phyloP scores from a whole-genome alignment of 2,888 invertebrate genomes.

The Apantesis nais region DNA sequence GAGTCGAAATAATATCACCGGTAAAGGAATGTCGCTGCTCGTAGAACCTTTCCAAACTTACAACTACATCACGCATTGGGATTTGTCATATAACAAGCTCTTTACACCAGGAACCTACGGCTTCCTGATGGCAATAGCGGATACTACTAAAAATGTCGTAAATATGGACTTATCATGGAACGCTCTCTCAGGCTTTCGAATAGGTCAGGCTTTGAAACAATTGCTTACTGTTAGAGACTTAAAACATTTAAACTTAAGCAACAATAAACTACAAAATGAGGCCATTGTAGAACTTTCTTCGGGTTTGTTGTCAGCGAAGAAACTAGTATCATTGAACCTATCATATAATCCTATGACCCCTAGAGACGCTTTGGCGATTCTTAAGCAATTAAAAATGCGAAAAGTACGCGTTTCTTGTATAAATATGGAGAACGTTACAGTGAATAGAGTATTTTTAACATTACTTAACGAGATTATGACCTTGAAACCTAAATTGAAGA shows the following conservation, averaged over 20 bases:
- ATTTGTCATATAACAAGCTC: conserved; percentile 71
- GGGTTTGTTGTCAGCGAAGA: conserved; percentile 54
- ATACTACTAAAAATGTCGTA: conserved; percentile 53
- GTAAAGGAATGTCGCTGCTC: conserved; percentile 54
- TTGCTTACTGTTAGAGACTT: conserved; percentile 55
- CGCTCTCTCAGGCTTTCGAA: conserved; percentile 51
- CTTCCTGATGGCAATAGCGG: conserved; percentile 55
- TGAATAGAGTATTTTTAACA: conserved; percentile 55
- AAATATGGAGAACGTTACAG: conserved; percentile 62
- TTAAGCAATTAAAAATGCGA: conserved; percentile 52
- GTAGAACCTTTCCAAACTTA: conserved; percentile 61
- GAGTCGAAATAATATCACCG: conserved; percentile 62
- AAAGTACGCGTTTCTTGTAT: conserved; percentile 58
- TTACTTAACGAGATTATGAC: conserved; percentile 47
- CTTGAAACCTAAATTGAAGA: conserved; percentile 50
- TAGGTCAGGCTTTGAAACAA: conserved; percentile 55
- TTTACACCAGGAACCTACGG: conserved; percentile 48
- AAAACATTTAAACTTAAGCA: conserved; percentile 58
- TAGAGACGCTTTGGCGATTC: conserved; percentile 55
- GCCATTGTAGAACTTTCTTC: conserved; percentile 46
- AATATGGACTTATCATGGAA: conserved; percentile 71
- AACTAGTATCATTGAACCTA: conserved; percentile 59
- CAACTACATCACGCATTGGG: conserved; percentile 59
- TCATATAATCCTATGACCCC: conserved; percentile 67
- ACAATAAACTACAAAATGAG: conserved; percentile 61